These are phyloP conservation scores for Paralichthys olivaceus DNA, from an alignment of 2,113 vertebrate species.

Conservation along the genomic window DNA sequence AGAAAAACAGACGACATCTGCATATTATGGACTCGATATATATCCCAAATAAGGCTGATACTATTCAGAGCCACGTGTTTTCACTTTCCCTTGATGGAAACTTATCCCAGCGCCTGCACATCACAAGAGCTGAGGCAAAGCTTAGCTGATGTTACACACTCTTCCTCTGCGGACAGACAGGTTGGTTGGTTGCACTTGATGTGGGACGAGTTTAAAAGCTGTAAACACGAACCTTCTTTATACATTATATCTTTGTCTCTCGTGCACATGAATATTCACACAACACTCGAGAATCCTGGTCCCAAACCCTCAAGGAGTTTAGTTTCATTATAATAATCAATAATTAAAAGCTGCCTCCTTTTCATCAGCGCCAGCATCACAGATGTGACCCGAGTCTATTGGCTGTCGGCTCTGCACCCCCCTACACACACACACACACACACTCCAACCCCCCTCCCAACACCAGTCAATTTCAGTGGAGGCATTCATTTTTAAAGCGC, in stretches of 20 bases:
- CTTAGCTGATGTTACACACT: conserved; percentile 19
- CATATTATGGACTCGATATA: conserved; percentile 6
- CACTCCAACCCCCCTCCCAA: not conserved
- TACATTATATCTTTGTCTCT: not conserved
- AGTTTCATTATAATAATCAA: conserved; percentile 82
- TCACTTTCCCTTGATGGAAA: conserved; percentile 21
- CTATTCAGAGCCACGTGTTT: conserved; percentile 14
- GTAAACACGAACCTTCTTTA: conserved; percentile 8
- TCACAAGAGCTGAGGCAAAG: not conserved
- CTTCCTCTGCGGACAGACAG: conserved; percentile 8
- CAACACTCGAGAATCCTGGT: not conserved
- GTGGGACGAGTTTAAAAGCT: not conserved
- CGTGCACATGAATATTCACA: not conserved
- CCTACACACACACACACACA: conserved; percentile 12
- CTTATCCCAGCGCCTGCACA: not conserved
- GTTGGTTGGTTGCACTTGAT: conserved; percentile 1
- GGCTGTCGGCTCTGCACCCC: conserved; percentile 42
- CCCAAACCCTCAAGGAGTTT: conserved; percentile 52
- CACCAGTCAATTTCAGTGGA: conserved; percentile 66
- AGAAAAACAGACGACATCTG: not conserved
- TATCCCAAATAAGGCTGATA: conserved; percentile 1
- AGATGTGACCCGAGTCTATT: conserved; percentile 72
- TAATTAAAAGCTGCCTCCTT: conserved; percentile 75
- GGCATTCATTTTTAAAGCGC: conserved; percentile 79
- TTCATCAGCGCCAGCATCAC: conserved; percentile 75